Evolutionary conservation across 64 coral and sea anemone species (phyloP).

Genomic region (Montipora sp.): DNA sequence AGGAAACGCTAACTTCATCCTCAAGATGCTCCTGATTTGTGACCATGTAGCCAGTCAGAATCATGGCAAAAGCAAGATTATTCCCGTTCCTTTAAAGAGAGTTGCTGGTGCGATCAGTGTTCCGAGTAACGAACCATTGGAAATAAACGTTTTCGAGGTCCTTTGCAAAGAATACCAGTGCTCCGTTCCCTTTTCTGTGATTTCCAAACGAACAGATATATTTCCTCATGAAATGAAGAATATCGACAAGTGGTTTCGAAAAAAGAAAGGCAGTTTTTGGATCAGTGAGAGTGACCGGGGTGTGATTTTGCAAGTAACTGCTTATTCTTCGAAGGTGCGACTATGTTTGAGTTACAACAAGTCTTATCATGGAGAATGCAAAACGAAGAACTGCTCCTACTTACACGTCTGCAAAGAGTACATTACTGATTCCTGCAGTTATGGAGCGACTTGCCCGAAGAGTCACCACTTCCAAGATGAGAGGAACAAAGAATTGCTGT

Average conservation of each 20-base stretch:
- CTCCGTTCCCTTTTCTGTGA: conserved; percentile 51
- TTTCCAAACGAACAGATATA: conserved; percentile 53
- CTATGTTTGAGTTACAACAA: conserved; percentile 68
- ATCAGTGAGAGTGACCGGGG: conserved; percentile 43
- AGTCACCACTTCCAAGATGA: conserved; percentile 65
- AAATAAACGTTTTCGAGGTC: conserved; percentile 61
- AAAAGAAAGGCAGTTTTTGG: conserved; percentile 49
- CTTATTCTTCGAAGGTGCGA: conserved; percentile 27
- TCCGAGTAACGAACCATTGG: background rate
- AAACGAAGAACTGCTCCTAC: conserved; percentile 44
- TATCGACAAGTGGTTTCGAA: conserved; percentile 60
- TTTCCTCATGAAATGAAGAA: conserved; percentile 43
- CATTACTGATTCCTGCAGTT: conserved; percentile 39
- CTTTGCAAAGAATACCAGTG: conserved; percentile 60
- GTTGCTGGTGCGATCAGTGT: too few relatives aligned
- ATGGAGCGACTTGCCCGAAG: conserved; percentile 42
- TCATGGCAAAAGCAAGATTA: too few relatives aligned
- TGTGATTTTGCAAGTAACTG: conserved; percentile 41
- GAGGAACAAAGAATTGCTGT: conserved; percentile 42
- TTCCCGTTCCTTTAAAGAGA: background rate
- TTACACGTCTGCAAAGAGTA: conserved; percentile 75
- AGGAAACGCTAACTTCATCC: background rate
- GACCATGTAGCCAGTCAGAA: background rate
- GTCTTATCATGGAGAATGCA: background rate
- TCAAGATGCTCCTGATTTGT: conserved; percentile 37